Conservation (phyloP, 2,797 vertebrate genomes). For the Pseudomugil gertrudae region DNA sequence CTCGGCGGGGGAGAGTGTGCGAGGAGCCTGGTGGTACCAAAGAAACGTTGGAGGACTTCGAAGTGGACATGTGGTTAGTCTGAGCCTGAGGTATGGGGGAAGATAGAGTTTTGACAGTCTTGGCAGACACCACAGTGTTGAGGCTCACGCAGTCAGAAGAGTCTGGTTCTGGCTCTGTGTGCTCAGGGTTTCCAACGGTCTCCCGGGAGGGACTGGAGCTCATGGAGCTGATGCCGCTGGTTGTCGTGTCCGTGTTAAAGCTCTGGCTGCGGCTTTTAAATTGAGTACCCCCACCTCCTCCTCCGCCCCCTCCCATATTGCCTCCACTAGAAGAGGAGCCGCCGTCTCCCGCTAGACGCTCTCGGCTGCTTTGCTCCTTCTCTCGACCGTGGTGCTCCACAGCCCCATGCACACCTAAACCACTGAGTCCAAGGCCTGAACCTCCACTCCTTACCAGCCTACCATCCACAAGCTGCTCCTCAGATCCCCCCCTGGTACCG, state of each 20-base stretch:
- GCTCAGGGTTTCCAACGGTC: slow-evolving; percentile 89
- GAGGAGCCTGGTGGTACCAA: slow-evolving; percentile 93
- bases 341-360: slow-evolving; percentile 88
- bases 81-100: slow-evolving; percentile 88
- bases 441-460: slow-evolving; percentile 82
- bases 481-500: slow-evolving; percentile 87
- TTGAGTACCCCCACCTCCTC: slow-evolving; percentile 82
- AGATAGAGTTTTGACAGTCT: slow-evolving; percentile 90
- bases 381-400: slow-evolving; percentile 84
- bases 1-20: slow-evolving; percentile 95
- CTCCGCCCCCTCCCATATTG: slow-evolving; percentile 79
- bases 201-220: slow-evolving; percentile 98
- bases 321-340: slow-evolving; percentile 79
- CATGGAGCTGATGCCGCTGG: slow-evolving; percentile 99
- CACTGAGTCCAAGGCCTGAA: slow-evolving; percentile 77
- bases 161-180: slow-evolving; percentile 81
- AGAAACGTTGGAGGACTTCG: slow-evolving; percentile 92
- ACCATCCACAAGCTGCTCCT: slow-evolving; percentile 88
- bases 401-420: slow-evolving; percentile 77
- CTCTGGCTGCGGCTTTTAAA: slow-evolving; percentile 99
- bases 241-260: slow-evolving; percentile 99
- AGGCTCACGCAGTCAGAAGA: slow-evolving; percentile 97
- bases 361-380: slow-evolving; percentile 90
- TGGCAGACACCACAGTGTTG: slow-evolving; percentile 95
- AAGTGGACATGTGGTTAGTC: slow-evolving; percentile 89